These are phyloP conservation scores for Panurus biarmicus DNA, from an alignment of 2,113 vertebrate genomes.

Conservation along the genomic window DNA sequence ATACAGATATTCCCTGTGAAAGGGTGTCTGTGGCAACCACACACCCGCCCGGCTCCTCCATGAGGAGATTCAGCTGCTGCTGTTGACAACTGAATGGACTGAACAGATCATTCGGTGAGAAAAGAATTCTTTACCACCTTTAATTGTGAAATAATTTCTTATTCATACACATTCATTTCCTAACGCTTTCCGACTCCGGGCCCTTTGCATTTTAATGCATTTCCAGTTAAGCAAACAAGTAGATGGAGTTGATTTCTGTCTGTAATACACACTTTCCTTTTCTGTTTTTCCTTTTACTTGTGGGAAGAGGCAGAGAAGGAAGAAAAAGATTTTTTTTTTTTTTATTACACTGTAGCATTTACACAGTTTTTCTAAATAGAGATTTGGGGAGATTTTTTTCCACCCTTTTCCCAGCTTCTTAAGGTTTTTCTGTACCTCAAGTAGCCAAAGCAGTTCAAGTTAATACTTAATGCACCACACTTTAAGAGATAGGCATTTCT, in stretches of 20 bases:
- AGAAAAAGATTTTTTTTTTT: background rate
- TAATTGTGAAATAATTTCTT: slow-evolving; percentile 53
- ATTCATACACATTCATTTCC: background rate
- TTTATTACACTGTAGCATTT: slow-evolving; percentile 65
- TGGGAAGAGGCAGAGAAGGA: background rate
- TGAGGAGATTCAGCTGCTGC: background rate
- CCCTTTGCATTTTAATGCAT: slow-evolving; percentile 49
- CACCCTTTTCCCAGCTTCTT: slow-evolving; percentile 69
- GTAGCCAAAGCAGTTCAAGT: slow-evolving; percentile 90
- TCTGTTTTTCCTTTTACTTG: background rate
- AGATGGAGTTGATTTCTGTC: slow-evolving; percentile 39
- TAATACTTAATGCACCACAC: slow-evolving; percentile 91
- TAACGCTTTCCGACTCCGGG: slow-evolving; percentile 24
- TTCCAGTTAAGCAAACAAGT: background rate
- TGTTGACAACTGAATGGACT: background rate
- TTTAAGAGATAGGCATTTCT: slow-evolving; percentile 92
- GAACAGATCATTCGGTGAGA: background rate
- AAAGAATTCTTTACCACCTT: slow-evolving; percentile 35
- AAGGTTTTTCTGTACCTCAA: slow-evolving; percentile 70
- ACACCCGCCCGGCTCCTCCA: background rate
- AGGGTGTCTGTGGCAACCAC: background rate
- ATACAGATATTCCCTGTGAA: background rate
- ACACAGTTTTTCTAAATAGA: slow-evolving; percentile 72
- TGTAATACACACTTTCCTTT: background rate
- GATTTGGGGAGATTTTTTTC: slow-evolving; percentile 74